Evolutionary conservation across 2,888 invertebrate species (phyloP), one percentile per base, ranked within the genome.

Genomic region (Camponotus fellah): DNA sequence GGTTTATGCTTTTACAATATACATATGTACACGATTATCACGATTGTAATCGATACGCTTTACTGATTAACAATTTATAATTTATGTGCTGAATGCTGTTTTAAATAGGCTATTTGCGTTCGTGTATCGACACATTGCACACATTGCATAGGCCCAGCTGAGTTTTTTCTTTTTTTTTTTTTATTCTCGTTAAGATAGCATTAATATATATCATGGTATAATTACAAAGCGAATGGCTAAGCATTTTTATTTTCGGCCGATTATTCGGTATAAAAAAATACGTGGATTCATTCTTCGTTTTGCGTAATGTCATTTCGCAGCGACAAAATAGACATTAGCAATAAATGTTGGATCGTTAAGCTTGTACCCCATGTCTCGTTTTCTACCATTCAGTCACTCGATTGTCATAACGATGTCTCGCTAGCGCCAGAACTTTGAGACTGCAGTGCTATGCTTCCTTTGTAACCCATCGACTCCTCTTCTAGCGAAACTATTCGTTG

Each of bases 401-500:
- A 91, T 76, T 92, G 92, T 93, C 93, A 93, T 93, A 93, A 93
- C 12, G 93, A 93, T 17, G 93, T 93, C 64, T 93, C 93, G 80
- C 93, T 93, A 17, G 93, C 93, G 17, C 93, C 93, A 71, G 93
- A 93, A 87, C 93, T 93, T 74, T 93, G 93, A 14, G 93, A 93
- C 80, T 93, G 93, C 56, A 92, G 86, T 40, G 92, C 93, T 82
- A 93, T 85, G 83, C 90, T 93, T 56, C 91, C 91, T 76, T 92
- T 93, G 80, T 92, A 93, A 53, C 91, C 91, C 14, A 91, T 85
- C 34, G 91, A 87, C 58, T 93, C 94, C 43, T 93, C 93, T 21
- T 96, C 95, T 87, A 96, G 91, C 65, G 95, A 91, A 65, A 95
- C 94, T 93, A 96, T 95, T 90, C 95, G 95, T 86, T 95, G 95